Percentiles rank a stretch among this genome's conserved stretches.
Conservation (phyloP, 1,140 invertebrate species). For the Copidosoma floridanum region DNA sequence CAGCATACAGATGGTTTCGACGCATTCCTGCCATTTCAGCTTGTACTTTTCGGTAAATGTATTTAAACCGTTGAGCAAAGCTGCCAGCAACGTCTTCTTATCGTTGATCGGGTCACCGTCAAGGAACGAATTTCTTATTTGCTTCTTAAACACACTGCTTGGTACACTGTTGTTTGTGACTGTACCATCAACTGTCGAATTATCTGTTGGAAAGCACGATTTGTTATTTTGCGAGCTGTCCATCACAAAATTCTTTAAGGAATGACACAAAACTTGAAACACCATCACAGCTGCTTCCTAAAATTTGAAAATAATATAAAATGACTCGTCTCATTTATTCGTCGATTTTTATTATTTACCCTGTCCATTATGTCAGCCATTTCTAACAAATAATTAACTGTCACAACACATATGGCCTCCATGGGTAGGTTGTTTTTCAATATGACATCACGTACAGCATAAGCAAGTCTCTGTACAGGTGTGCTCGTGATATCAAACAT, state of each 20-base stretch:
- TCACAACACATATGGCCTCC: slow-evolving; percentile 51
- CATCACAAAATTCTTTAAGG: slow-evolving; percentile 60
- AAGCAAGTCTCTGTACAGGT: slow-evolving; percentile 63
- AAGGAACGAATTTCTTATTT: slow-evolving; percentile 29
- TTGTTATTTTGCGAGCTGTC: slow-evolving; percentile 14
- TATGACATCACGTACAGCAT: slow-evolving; percentile 59
- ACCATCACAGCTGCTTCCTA: slow-evolving; percentile 68
- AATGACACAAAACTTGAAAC: slow-evolving; percentile 69
- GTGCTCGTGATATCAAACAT: slow-evolving; percentile 63
- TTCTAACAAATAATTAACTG: slow-evolving; percentile 55
- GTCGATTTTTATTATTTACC: slow-evolving; percentile 53
- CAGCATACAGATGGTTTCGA: slow-evolving; percentile 66
- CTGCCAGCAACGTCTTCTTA: slow-evolving; percentile 57
- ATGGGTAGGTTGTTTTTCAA: slow-evolving; percentile 42
- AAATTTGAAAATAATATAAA: slow-evolving; percentile 25
- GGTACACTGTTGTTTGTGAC: neutral
- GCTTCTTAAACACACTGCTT: too few species aligned
- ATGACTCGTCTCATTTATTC: too few species aligned
- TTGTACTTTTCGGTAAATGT: slow-evolving; percentile 67
- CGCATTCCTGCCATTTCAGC: slow-evolving; percentile 71
- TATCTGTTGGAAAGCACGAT: neutral
- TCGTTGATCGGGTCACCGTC: slow-evolving; percentile 47
- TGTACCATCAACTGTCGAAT: neutral
- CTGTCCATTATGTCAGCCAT: slow-evolving; percentile 63
- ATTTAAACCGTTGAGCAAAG: slow-evolving; percentile 64